Percentiles rank a stretch among this genome's conserved stretches.
Conservation (phyloP, 1,140 invertebrate genomes). For the Lasaia peninsularis region DNA sequence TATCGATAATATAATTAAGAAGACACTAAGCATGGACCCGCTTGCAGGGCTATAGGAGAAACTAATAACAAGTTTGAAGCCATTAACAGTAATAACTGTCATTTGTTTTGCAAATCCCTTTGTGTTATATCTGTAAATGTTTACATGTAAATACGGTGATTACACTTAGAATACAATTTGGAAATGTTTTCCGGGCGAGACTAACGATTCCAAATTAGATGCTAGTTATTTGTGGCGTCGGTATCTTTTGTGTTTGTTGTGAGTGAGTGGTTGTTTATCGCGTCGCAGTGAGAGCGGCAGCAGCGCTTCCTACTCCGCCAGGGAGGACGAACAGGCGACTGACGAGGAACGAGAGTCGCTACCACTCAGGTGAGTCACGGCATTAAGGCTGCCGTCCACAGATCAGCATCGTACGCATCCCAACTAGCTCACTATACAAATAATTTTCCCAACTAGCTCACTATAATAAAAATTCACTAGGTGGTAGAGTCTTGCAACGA, state of each 20-base stretch:
- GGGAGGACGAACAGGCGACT: constrained; percentile 91
- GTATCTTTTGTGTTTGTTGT: constrained; percentile 39
- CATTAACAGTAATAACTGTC: constrained; percentile 12
- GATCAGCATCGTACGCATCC: too few species aligned
- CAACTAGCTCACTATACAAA: too few species aligned
- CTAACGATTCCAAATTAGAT: constrained; percentile 46
- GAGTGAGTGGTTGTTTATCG: constrained; percentile 55
- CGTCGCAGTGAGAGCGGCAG: constrained; percentile 59
- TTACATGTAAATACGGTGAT: constrained; percentile 19
- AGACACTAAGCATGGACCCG: not conserved
- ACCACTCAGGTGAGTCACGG: constrained; percentile 92
- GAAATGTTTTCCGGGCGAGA: not conserved
- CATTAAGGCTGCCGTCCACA: too few species aligned
- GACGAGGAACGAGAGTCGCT: constrained; percentile 95
- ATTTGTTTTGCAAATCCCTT: not conserved
- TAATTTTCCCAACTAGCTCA: too few species aligned
- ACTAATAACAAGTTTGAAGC: constrained; percentile 29
- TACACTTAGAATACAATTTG: not conserved
- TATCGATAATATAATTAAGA: not conserved
- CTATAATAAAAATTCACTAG: too few species aligned
- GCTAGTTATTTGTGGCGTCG: constrained; percentile 30
- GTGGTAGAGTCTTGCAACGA: too few species aligned
- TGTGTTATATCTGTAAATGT: not conserved
- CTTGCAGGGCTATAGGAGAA: not conserved
- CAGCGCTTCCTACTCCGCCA: constrained; percentile 78